Conservation (phyloP, 2,888 invertebrate species). For the Xestoiulus laeticollis region DNA sequence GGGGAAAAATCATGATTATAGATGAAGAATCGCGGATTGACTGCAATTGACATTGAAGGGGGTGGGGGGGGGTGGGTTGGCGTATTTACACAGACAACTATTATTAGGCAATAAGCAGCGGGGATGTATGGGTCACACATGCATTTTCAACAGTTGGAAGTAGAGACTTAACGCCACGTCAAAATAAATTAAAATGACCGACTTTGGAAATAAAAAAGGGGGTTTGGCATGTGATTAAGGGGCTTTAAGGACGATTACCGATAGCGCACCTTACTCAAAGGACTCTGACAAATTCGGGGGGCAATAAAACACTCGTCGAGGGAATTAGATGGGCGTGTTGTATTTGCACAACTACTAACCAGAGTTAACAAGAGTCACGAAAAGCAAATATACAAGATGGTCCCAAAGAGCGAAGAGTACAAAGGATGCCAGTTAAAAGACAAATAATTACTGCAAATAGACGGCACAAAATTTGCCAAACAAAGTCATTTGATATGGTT, state of each 20-base stretch:
- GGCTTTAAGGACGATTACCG: neutral
- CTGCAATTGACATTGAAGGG: conserved; percentile 30
- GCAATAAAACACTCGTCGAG: neutral
- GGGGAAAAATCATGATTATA: conserved; percentile 37
- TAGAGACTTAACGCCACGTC: neutral
- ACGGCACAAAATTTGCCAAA: neutral
- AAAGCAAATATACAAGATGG: neutral
- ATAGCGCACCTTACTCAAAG: neutral
- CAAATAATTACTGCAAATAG: neutral
- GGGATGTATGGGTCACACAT: neutral
- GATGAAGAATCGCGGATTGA: conserved; percentile 23
- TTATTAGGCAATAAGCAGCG: conserved; percentile 32
- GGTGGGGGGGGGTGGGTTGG: neutral
- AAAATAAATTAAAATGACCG: neutral
- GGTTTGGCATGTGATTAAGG: neutral
- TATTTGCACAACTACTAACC: neutral
- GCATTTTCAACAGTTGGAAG: neutral
- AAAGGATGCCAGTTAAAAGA: neutral
- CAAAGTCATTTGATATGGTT: neutral
- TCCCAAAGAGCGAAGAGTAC: neutral
- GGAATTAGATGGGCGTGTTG: neutral
- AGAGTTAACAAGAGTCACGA: neutral
- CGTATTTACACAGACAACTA: neutral
- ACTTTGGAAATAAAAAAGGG: neutral
- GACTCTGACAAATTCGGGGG: neutral